Conservation (phyloP, 2,113 vertebrate species). For the Oostethus manadensis region DNA sequence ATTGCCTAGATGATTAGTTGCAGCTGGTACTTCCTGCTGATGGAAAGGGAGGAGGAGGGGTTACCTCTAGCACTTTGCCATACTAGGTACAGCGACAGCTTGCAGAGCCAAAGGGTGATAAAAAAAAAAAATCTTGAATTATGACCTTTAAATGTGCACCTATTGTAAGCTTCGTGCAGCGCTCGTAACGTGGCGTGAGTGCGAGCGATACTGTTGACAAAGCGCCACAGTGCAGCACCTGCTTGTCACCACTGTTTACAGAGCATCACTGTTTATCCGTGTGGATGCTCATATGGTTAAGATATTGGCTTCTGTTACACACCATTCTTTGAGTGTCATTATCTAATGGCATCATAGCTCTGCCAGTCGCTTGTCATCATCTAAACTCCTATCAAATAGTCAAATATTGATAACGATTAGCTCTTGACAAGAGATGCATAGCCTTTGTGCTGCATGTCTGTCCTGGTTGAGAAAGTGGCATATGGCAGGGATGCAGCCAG, state of each 20-base stretch:
- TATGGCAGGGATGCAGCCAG: constrained; percentile 1
- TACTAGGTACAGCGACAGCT: too few relatives aligned
- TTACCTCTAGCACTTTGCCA: too few relatives aligned
- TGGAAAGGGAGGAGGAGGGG: too few relatives aligned
- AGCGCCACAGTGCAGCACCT: background rate
- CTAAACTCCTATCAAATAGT: background rate
- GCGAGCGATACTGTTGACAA: background rate
- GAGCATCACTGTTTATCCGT: background rate
- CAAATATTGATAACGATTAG: background rate
- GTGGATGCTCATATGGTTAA: background rate
- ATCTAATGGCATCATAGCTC: background rate
- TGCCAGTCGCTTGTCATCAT: background rate
- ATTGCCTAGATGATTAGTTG: too few relatives aligned
- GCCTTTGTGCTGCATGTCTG: background rate
- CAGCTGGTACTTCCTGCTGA: too few relatives aligned
- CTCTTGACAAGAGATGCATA: background rate
- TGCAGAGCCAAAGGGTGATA: too few relatives aligned
- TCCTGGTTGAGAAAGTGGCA: constrained; percentile 2
- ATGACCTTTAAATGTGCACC: too few relatives aligned
- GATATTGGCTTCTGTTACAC: background rate
- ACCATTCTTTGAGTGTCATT: background rate
- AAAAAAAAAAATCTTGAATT: too few relatives aligned
- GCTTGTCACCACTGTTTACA: background rate
- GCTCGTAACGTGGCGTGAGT: background rate
- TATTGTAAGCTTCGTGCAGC: background rate